A percentile compares a stretch with the other conserved stretches of the same genome.
phyloP scores from a whole-genome alignment of 2,888 invertebrate species.

The Chromoteleia sp. region DNA sequence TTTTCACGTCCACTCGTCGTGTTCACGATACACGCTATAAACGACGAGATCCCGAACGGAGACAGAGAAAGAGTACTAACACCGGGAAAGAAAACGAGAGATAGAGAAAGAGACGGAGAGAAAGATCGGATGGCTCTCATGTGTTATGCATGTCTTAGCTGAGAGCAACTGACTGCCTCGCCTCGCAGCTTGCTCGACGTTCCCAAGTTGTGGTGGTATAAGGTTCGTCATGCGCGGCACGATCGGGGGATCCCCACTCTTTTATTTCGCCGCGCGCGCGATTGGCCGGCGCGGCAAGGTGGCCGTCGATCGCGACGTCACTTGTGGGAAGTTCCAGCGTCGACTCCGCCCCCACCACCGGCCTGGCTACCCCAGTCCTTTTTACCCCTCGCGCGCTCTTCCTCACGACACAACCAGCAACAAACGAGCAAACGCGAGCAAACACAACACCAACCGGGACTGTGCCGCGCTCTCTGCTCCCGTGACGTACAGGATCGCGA shows the following conservation, averaged over 20 bases:
- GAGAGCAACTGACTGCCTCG: slow-evolving; percentile 86
- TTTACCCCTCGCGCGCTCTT: slow-evolving; percentile 84
- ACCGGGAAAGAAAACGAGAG: slow-evolving; percentile 68
- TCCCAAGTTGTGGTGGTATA: slow-evolving; percentile 77
- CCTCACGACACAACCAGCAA: slow-evolving; percentile 43
- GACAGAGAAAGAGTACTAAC: slow-evolving; percentile 77
- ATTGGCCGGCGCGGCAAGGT: slow-evolving; percentile 82
- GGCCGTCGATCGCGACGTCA: slow-evolving; percentile 84
- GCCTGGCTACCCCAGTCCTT: slow-evolving; percentile 77
- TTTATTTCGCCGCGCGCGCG: slow-evolving; percentile 75
- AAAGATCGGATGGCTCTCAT: slow-evolving; percentile 85
- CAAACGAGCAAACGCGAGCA: slow-evolving; percentile 49
- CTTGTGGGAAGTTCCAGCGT: slow-evolving; percentile 79
- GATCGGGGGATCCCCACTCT: slow-evolving; percentile 81
- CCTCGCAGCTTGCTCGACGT: slow-evolving; percentile 82
- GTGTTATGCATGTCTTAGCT: slow-evolving; percentile 87
- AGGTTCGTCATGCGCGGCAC: slow-evolving; percentile 81
- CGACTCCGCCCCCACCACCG: slow-evolving; percentile 80
- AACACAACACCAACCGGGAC: slow-evolving; percentile 57
- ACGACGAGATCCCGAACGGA: slow-evolving; percentile 67
- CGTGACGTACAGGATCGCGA: slow-evolving; percentile 56
- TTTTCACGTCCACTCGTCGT: slow-evolving; percentile 67
- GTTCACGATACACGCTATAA: slow-evolving; percentile 67
- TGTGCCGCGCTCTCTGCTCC: slow-evolving; percentile 66
- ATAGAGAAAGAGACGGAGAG: slow-evolving; percentile 73